phyloP scores from a whole-genome alignment of 92 coral and sea anemone genomes.

The Actinernus sp. region DNA sequence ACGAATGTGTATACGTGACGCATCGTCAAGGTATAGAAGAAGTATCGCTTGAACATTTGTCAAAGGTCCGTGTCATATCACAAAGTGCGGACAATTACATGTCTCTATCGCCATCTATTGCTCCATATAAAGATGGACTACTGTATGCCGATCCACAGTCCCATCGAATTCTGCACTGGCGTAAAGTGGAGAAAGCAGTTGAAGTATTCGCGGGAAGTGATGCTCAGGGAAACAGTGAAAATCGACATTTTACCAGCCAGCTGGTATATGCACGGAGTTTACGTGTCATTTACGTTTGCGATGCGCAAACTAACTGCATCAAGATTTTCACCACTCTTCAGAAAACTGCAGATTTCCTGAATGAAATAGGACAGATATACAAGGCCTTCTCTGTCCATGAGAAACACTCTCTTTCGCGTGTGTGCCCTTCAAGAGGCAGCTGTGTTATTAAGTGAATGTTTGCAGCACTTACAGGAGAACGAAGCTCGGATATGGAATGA shows the following conservation, averaged over 20 bases:
- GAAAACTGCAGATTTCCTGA: conserved; percentile 6
- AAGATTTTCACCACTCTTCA: too few relatives aligned
- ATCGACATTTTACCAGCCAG: conserved; percentile 37
- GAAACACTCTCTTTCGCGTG: too few relatives aligned
- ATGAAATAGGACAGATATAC: too few relatives aligned
- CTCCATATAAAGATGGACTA: conserved; percentile 38
- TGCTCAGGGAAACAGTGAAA: conserved; percentile 45
- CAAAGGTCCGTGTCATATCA: conserved; percentile 31
- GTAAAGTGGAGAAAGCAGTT: conserved; percentile 23
- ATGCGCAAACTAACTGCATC: too few relatives aligned
- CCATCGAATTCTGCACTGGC: conserved; percentile 36
- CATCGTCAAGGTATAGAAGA: conserved; percentile 44
- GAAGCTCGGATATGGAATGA: too few relatives aligned
- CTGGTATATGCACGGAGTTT: conserved; percentile 24
- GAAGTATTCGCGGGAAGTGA: conserved; percentile 47
- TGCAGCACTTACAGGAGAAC: too few relatives aligned
- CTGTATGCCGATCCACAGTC: conserved; percentile 37
- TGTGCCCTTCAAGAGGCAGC: too few relatives aligned
- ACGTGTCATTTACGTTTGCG: too few relatives aligned
- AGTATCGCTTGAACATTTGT: conserved; percentile 18
- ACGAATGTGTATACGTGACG: conserved; percentile 32
- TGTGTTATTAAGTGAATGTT: too few relatives aligned
- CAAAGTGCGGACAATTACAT: conserved; percentile 29
- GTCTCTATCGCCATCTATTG: conserved; percentile 37
- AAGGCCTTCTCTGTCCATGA: too few relatives aligned